These are phyloP conservation scores for Alaudala cheleensis DNA, from an alignment of 2,113 vertebrate species.

Conservation along the genomic window DNA sequence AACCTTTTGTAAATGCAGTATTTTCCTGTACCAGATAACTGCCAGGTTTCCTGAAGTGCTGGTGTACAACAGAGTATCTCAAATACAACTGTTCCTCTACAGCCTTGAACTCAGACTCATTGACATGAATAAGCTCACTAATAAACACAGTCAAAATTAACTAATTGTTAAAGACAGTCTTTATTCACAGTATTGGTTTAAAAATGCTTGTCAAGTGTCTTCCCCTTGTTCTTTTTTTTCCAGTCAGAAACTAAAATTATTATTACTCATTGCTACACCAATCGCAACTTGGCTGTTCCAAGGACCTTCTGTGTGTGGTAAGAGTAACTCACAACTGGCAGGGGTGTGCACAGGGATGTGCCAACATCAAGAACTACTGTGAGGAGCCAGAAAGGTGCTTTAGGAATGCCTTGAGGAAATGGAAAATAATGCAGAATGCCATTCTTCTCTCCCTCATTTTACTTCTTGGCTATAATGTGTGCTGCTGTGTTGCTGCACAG, in stretches of 20 bases:
- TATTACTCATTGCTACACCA: slow-evolving; percentile 85
- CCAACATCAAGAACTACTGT: not conserved
- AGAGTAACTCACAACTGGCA: not conserved
- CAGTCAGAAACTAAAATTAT: slow-evolving; percentile 84
- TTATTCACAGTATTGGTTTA: not conserved
- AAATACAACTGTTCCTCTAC: not conserved
- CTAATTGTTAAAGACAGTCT: not conserved
- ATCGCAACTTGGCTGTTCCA: slow-evolving; percentile 83
- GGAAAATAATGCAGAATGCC: not conserved
- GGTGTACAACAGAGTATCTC: not conserved
- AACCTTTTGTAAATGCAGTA: not conserved
- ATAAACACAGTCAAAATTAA: not conserved
- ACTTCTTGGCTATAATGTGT: not conserved
- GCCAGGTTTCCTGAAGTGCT: not conserved
- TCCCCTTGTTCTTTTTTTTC: not conserved
- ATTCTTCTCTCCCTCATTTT: not conserved
- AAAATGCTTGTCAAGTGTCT: not conserved
- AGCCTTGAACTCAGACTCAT: not conserved
- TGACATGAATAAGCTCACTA: not conserved
- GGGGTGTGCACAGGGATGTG: not conserved
- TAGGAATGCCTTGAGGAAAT: not conserved
- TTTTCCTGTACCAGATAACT: not conserved
- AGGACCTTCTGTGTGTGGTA: slow-evolving; percentile 82
- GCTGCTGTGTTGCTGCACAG: not conserved
- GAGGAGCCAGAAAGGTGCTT: not conserved